Percentiles rank a stretch among this genome's conserved stretches.
Conservation (phyloP, 2,113 vertebrate species). For the Mastomys coucha region DNA sequence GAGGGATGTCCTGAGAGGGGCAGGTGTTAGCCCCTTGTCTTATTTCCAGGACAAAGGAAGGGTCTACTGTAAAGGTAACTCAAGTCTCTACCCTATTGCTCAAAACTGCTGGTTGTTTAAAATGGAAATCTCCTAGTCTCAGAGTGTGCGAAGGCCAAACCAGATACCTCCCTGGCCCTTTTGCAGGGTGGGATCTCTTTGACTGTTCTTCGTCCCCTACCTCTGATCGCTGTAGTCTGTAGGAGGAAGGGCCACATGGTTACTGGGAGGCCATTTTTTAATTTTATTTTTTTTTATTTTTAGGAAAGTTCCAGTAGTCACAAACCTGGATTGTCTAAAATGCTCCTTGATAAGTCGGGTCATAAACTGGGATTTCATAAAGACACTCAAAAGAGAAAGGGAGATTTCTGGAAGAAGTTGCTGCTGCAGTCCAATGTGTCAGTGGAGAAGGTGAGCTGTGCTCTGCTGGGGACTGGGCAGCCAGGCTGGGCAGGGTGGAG, state of each 20-base stretch:
- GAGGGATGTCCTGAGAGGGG: neutral
- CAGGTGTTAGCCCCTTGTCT: neutral
- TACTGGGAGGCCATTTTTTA: neutral
- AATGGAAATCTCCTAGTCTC: rapidly evolving
- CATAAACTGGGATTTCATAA: rapidly evolving
- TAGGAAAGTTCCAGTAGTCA: neutral
- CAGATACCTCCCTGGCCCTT: neutral
- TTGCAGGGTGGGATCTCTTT: neutral
- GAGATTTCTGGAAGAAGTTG: slow-evolving; percentile 19
- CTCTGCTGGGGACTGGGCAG: neutral
- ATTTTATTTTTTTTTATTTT: neutral
- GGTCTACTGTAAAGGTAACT: neutral
- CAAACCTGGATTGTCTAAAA: neutral
- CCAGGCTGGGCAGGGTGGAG: neutral
- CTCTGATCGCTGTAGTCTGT: neutral
- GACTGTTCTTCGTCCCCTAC: neutral
- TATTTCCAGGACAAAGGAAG: neutral
- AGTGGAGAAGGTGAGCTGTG: slow-evolving; percentile 56
- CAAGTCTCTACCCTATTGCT: neutral
- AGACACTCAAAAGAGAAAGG: neutral
- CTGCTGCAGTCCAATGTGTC: neutral
- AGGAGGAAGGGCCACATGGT: neutral
- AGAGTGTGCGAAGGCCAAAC: neutral
- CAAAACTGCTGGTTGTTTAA: neutral
- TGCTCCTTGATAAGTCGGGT: rapidly evolving